phyloP scores from a whole-genome alignment of 2,888 invertebrate species.

The Cheilosia pagana region DNA sequence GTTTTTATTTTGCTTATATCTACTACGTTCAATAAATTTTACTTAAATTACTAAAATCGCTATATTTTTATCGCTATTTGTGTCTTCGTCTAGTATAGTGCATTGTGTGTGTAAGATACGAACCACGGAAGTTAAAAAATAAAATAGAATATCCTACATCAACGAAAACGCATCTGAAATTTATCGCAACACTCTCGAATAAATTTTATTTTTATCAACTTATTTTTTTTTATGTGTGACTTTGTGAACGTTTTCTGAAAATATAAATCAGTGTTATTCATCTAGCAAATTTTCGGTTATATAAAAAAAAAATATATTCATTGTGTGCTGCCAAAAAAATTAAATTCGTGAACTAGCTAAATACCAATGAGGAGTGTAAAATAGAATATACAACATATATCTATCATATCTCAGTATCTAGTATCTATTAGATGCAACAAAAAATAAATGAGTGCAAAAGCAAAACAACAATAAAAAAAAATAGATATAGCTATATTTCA shows the following conservation, averaged over 20 bases:
- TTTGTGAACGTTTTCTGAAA: constrained; percentile 40
- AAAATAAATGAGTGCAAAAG: constrained; percentile 26
- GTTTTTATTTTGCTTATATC: constrained; percentile 44
- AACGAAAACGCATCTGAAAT: constrained; percentile 61
- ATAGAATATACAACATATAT: constrained; percentile 41
- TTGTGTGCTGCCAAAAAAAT: constrained; percentile 65
- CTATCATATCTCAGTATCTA: constrained; percentile 51
- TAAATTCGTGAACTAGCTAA: constrained; percentile 52
- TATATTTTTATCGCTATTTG: constrained; percentile 19
- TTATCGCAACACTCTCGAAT: constrained; percentile 43
- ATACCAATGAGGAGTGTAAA: constrained; percentile 48
- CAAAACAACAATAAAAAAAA: constrained; percentile 32
- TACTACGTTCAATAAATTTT: constrained; percentile 49
- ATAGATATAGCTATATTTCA: constrained; percentile 13
- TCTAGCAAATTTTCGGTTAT: constrained; percentile 68
- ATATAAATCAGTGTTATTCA: constrained; percentile 53
- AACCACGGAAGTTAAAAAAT: constrained; percentile 60
- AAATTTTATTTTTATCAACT: constrained; percentile 38
- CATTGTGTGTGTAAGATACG: constrained; percentile 67
- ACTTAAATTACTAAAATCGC: constrained; percentile 41
- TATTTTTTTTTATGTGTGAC: constrained; percentile 27
- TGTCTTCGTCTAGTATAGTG: constrained; percentile 40
- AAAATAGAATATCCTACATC: neutral
- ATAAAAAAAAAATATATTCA: constrained; percentile 46
- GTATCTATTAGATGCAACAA: constrained; percentile 48